These are phyloP conservation scores for Enteromius unitaeniatus DNA, from an alignment of 2,797 vertebrate species.

Conservation along the genomic window DNA sequence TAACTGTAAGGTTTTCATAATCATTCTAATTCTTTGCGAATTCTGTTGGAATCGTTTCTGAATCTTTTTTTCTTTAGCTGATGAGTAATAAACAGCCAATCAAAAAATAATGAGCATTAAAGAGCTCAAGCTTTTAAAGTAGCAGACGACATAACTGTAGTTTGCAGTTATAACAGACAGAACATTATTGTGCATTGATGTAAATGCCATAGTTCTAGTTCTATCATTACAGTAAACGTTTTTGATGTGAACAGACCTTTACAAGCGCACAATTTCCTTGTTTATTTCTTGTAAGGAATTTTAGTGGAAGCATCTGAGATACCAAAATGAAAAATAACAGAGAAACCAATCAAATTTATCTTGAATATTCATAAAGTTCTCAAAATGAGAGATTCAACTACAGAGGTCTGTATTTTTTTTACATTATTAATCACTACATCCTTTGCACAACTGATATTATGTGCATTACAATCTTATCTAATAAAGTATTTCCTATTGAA, in stretches of 20 bases:
- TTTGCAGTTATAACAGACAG: not conserved
- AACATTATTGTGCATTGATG: not conserved
- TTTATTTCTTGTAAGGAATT: not conserved
- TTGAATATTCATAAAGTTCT: not conserved
- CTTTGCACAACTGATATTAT: not conserved
- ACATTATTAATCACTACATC: not conserved
- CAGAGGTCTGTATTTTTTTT: not conserved
- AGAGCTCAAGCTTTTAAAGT: not conserved
- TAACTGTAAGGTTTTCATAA: not conserved
- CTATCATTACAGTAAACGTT: not conserved
- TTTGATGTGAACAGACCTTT: not conserved
- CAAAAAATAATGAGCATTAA: not conserved
- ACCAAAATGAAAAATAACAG: not conserved
- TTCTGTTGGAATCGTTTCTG: no score
- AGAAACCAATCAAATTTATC: not conserved
- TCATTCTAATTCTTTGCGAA: no score
- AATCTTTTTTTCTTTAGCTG: no score
- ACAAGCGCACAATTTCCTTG: no score
- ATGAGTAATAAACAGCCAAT: not conserved
- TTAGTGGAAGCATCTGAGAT: not conserved
- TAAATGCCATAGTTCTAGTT: not conserved
- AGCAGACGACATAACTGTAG: not conserved
- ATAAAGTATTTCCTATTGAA: not conserved
- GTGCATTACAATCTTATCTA: not conserved
- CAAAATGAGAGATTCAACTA: not conserved